Conservation (phyloP, 1,140 invertebrate species). For the Neodiprion virginianus region DNA sequence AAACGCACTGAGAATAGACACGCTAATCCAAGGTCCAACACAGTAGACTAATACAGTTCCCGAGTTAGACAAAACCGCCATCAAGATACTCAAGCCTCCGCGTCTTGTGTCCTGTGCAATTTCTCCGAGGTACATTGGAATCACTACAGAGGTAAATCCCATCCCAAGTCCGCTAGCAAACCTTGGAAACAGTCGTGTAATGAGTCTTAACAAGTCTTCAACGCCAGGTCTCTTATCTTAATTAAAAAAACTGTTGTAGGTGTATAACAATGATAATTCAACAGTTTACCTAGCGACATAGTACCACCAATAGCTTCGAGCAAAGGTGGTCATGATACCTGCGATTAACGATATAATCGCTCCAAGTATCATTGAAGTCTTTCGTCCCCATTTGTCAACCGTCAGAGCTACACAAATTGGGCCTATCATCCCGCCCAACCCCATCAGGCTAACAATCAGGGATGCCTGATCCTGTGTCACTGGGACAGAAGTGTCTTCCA, state of each 20-base stretch:
- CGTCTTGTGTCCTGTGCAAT: slow-evolving; percentile 68
- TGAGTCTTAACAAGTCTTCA: no score
- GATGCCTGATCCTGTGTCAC: neutral
- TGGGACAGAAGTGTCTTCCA: neutral
- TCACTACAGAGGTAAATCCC: slow-evolving; percentile 68
- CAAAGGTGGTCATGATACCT: slow-evolving; percentile 67
- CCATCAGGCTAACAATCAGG: neutral
- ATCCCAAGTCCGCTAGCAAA: slow-evolving; percentile 67
- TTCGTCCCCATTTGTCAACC: slow-evolving; percentile 67
- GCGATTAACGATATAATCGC: slow-evolving; percentile 62
- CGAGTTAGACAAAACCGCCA: slow-evolving; percentile 63
- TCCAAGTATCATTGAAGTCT: slow-evolving; percentile 66
- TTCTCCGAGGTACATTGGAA: slow-evolving; percentile 70
- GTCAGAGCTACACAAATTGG: slow-evolving; percentile 36
- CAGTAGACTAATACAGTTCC: slow-evolving; percentile 62
- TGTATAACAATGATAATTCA: no score
- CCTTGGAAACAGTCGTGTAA: neutral
- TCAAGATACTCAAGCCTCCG: slow-evolving; percentile 68
- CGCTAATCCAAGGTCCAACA: slow-evolving; percentile 51
- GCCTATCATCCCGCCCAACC: slow-evolving; percentile 44
- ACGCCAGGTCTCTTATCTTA: no score
- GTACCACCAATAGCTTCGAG: slow-evolving; percentile 24
- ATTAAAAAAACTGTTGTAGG: no score
- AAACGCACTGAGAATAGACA: slow-evolving; percentile 49
- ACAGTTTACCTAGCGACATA: neutral